phyloP scores from a whole-genome alignment of 2,113 vertebrate species.

The Pachyramphus minor region DNA sequence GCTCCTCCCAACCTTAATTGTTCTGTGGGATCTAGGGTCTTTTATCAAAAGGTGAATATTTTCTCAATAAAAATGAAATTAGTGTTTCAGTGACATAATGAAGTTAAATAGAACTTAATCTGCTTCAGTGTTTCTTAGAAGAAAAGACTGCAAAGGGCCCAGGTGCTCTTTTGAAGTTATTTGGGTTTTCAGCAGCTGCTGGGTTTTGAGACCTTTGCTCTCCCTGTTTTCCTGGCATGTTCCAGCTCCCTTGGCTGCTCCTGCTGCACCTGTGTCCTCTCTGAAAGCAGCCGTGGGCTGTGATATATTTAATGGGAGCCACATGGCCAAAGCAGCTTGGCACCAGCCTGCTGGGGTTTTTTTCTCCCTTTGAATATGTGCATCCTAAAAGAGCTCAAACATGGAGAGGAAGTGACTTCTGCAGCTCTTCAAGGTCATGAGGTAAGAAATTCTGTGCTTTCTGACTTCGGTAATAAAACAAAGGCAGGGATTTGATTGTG shows the following conservation, averaged over 20 bases:
- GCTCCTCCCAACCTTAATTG: neutral
- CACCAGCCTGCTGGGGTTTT: neutral
- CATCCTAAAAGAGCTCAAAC: neutral
- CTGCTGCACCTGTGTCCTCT: neutral
- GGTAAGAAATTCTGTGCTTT: neutral
- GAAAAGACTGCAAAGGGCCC: neutral
- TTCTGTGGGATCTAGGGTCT: neutral
- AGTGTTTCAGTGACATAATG: neutral
- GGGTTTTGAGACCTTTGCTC: neutral
- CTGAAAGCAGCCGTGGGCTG: neutral
- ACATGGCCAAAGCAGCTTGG: neutral
- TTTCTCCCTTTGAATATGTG: neutral
- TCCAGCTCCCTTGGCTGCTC: neutral
- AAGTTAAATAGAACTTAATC: neutral
- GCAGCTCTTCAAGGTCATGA: neutral
- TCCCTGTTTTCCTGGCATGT: neutral
- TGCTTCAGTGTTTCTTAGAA: neutral
- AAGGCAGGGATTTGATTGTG: neutral
- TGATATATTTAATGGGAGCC: neutral
- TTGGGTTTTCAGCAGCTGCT: neutral
- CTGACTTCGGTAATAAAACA: neutral
- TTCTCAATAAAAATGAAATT: neutral
- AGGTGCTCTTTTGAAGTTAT: neutral
- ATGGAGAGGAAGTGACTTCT: neutral
- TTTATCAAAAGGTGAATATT: neutral